Evolutionary conservation across 2,113 vertebrate species (phyloP).

Genomic region (Myotis brandtii): DNA sequence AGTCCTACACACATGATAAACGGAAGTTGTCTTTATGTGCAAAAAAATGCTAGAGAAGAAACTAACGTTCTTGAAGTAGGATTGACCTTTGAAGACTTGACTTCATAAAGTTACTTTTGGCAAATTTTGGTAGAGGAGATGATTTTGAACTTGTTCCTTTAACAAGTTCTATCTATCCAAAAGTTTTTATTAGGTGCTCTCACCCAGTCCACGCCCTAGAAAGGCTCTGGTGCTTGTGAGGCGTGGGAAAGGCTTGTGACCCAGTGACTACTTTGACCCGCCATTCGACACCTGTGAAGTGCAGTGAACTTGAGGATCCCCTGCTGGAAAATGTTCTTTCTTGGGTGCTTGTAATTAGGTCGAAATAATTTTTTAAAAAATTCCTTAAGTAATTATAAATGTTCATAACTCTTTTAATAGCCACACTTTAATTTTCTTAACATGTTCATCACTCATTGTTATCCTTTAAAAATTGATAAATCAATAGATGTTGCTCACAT

Average conservation of each 20-base stretch:
- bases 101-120: constrained; percentile 1
- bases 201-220: neutral
- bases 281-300: neutral
- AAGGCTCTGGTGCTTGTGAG: neutral
- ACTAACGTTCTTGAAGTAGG: neutral
- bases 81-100: neutral
- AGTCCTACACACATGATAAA: neutral
- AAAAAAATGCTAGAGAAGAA: neutral
- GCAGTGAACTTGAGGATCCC: neutral
- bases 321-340: neutral
- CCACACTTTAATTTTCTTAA: constrained; percentile 9
- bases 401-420: neutral
- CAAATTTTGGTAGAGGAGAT: neutral
- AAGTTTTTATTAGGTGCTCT: neutral
- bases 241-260: neutral
- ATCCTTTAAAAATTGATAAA: neutral
- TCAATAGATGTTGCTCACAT: neutral
- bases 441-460: neutral
- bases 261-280: neutral
- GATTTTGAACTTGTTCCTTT: neutral
- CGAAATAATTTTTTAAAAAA: neutral
- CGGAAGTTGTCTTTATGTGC: neutral
- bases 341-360: neutral
- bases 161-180: neutral
- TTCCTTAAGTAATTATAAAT: neutral